These are phyloP conservation scores for Cyrtonyx montezumae DNA, from an alignment of 2,113 vertebrate genomes.

Conservation along the genomic window DNA sequence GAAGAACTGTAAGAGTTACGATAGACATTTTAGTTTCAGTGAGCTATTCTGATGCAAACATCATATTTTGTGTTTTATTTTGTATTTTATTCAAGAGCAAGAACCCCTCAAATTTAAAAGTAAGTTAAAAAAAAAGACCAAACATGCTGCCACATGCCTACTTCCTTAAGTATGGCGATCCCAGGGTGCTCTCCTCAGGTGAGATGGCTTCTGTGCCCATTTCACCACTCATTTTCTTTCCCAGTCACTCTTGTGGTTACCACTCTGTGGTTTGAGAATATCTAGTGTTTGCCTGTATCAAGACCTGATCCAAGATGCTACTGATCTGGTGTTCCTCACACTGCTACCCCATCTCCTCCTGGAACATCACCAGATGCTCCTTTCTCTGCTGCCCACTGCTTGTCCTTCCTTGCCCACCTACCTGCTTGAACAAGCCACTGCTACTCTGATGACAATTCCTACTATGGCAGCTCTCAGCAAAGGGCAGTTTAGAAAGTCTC, in stretches of 20 bases:
- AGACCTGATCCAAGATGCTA: background rate
- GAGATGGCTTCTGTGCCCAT: background rate
- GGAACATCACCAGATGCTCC: background rate
- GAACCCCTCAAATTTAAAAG: background rate
- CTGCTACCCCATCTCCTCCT: background rate
- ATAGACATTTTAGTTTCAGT: background rate
- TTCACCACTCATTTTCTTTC: background rate
- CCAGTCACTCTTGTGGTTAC: background rate
- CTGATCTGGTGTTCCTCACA: rapidly evolving
- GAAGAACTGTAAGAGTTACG: background rate
- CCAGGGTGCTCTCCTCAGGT: background rate
- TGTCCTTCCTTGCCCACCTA: background rate
- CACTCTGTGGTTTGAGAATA: background rate
- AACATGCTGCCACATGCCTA: background rate
- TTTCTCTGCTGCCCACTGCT: background rate
- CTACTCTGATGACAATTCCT: background rate
- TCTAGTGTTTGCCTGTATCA: rapidly evolving
- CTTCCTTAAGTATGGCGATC: background rate
- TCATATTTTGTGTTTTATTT: too few relatives aligned
- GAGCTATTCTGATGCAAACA: background rate
- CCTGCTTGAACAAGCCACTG: background rate
- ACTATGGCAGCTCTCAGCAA: background rate
- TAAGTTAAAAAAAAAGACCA: background rate
- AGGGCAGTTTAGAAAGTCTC: background rate
- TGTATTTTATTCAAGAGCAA: background rate